Evolutionary conservation across 2,888 invertebrate species (phyloP).

Genomic region (Nemurella pictetii): DNA sequence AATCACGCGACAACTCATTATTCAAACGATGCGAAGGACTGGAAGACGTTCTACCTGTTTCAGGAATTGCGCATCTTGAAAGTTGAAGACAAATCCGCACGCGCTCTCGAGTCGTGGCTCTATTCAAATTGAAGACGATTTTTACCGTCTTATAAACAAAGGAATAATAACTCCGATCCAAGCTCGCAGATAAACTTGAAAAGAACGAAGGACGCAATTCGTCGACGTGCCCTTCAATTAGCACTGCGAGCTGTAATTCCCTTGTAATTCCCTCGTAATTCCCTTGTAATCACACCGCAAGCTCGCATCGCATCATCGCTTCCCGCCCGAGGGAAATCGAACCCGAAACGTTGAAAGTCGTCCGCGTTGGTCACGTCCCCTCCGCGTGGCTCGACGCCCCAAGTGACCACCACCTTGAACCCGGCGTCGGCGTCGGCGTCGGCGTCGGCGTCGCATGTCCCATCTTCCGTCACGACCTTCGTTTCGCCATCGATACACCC

Average conservation of each 20-base stretch:
- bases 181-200: background rate
- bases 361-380: no score
- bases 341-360: background rate
- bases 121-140: background rate
- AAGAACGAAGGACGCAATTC: background rate
- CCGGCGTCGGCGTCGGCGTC: background rate
- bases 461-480: no score
- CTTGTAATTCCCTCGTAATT: background rate
- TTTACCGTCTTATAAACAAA: background rate
- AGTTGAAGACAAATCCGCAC: background rate
- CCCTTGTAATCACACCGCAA: background rate
- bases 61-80: background rate
- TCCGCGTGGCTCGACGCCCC: background rate
- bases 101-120: background rate
- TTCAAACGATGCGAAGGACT: no score
- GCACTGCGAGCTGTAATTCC: no score
- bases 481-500: background rate
- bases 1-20: no score
- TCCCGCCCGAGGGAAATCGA: background rate
- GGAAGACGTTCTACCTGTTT: no score
- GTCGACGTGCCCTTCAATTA: background rate
- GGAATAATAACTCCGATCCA: background rate
- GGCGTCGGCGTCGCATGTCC: background rate
- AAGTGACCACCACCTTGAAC: background rate
- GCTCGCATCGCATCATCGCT: background rate